phyloP scores from a whole-genome alignment of 1,140 invertebrate genomes.

The Ceratina japonica region DNA sequence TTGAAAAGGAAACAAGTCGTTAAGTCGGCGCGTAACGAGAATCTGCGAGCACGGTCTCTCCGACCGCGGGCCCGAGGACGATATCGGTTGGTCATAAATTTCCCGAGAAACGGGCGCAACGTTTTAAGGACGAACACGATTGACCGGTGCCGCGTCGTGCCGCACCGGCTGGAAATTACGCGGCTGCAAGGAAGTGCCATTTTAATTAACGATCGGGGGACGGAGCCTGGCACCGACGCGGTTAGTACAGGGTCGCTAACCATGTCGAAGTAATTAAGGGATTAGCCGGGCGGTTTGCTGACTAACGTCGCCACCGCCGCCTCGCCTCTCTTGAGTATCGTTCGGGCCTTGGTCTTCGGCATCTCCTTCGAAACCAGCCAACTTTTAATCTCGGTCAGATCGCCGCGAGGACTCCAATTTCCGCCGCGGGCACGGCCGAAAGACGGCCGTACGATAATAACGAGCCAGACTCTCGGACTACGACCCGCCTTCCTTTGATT shows the following conservation, averaged over 20 bases:
- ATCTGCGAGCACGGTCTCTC: neutral
- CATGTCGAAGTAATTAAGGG: slow-evolving; percentile 74
- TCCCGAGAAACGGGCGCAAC: neutral
- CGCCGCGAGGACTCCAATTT: neutral
- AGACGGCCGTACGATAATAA: neutral
- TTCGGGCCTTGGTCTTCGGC: slow-evolving; percentile 32
- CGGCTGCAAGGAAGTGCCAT: slow-evolving; percentile 50
- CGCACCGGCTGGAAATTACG: slow-evolving; percentile 21
- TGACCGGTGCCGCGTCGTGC: neutral
- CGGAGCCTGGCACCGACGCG: slow-evolving; percentile 58
- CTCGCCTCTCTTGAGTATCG: slow-evolving; percentile 57
- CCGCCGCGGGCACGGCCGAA: neutral
- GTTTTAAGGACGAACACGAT: slow-evolving; percentile 25
- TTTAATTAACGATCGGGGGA: slow-evolving; percentile 71
- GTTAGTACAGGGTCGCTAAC: slow-evolving; percentile 71
- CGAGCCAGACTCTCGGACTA: neutral
- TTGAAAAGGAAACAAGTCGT: neutral
- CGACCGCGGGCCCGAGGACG: no score
- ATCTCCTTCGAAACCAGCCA: slow-evolving; percentile 9
- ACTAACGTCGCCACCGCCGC: slow-evolving; percentile 50
- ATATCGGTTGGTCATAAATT: slow-evolving; percentile 6
- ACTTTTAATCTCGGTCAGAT: slow-evolving; percentile 23
- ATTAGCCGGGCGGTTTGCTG: slow-evolving; percentile 68
- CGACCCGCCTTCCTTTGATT: neutral
- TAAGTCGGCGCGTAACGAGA: neutral